Percentiles rank a stretch among this genome's conserved stretches.
Evolutionary conservation across 2,113 vertebrate species (phyloP).

Genomic region (Eolophus roseicapilla): DNA sequence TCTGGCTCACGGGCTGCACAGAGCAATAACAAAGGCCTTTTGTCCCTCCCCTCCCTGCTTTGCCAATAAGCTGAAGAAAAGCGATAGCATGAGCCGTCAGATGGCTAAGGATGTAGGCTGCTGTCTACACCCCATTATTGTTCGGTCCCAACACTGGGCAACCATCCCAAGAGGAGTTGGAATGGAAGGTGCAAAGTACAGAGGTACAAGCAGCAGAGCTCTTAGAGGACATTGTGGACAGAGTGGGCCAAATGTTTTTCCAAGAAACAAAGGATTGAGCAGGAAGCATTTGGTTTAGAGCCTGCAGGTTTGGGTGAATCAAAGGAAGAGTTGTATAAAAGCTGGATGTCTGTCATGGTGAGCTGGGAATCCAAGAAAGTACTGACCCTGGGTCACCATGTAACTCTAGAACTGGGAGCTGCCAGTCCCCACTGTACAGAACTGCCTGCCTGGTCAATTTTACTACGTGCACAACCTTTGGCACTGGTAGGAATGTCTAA

Average conservation of each 20-base stretch:
- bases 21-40: neutral
- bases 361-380: neutral
- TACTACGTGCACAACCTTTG: neutral
- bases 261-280: neutral
- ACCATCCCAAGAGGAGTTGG: fast-evolving
- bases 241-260: neutral
- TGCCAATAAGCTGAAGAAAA: neutral
- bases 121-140: neutral
- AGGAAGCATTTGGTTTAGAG: neutral
- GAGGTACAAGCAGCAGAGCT: neutral
- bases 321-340: neutral
- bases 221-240: neutral
- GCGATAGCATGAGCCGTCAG: neutral
- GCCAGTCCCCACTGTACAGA: neutral
- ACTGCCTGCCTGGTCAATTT: neutral
- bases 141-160: neutral
- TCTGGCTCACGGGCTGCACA: neutral
- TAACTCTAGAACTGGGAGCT: neutral
- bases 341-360: neutral
- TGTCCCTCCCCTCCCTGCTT: neutral
- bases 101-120: neutral
- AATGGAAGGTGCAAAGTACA: neutral
- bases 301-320: neutral
- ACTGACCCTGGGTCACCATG: neutral
- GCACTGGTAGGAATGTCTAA: neutral